Conservation (phyloP, 1,140 invertebrate genomes). For the Dermatophagoides farinae region DNA sequence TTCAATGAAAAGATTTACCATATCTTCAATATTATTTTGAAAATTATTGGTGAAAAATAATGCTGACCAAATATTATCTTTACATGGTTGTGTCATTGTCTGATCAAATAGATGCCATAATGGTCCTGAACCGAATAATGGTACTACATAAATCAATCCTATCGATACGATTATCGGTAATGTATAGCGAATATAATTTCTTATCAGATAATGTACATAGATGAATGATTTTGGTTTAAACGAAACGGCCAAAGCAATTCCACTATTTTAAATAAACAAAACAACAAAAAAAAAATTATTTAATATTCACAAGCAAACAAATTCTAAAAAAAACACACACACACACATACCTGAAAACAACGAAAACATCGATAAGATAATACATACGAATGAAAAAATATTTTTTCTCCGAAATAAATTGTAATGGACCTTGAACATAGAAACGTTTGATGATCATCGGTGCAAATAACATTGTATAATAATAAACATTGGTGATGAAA, state of each 20-base stretch:
- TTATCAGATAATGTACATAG: slow-evolving; percentile 5
- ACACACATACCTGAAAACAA: slow-evolving; percentile 2
- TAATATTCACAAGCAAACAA: background rate
- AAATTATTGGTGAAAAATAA: slow-evolving; percentile 11
- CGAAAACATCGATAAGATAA: slow-evolving; percentile 1
- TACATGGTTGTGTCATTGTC: background rate
- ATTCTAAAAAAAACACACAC: background rate
- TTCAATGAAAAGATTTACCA: background rate
- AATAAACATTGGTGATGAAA: slow-evolving; percentile 2
- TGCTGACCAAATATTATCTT: slow-evolving; percentile 10
- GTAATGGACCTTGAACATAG: background rate
- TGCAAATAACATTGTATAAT: slow-evolving; percentile 2
- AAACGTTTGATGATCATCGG: slow-evolving; percentile 6
- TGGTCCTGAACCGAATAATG: slow-evolving; percentile 8
- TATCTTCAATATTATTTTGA: background rate
- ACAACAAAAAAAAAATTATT: background rate
- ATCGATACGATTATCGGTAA: slow-evolving; percentile 4
- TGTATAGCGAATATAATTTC: slow-evolving; percentile 1
- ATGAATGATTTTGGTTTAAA: background rate
- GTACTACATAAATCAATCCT: slow-evolving; percentile 6
- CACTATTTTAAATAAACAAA: background rate
- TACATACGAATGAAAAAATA: slow-evolving; percentile 9
- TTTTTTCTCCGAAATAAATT: background rate
- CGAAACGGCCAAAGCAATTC: background rate
- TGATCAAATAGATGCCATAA: slow-evolving; percentile 2